Evolutionary conservation across 1,140 invertebrate genomes (phyloP), one percentile per base, ranked within the genome.

Genomic region (Hyposmocoma kahamanoa): DNA sequence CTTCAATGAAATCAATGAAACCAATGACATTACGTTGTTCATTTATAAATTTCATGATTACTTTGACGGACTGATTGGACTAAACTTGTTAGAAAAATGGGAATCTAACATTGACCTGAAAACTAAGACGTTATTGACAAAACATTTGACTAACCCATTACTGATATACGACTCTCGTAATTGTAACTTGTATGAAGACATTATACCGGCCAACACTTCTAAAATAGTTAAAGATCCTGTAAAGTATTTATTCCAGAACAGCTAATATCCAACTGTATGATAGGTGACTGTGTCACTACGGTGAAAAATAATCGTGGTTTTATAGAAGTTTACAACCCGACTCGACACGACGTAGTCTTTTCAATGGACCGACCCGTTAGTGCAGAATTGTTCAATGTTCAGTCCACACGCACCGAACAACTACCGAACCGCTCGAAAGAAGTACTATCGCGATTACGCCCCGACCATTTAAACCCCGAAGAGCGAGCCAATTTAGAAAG

Each of bases 21-120:
- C 6, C 13, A 20, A 13, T 17, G 19, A 42, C 13, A 20, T 42
- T 20, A 42, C 19, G 17, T 42, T 22, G 9, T 42, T 19, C 19
- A 42, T 42, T 42, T 42, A 42, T 17, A 20, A 42, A 42, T 42
- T 42, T 20, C 17, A 42, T 42, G 20, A 42, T 17, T 42, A 42
- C 21, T 42, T 42, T 20, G 39, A 42, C 20, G 39, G 39, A 19
- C 21, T 42, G 8, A 42, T 42, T 42, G 39, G 20, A 4, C 21
- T 9, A 6, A 20, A 20, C 21, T 22, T 42, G 10, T 20, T 42
- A 8, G 17, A 42, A 6, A 42, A 42, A 42, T 20, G 13, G 19
- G 20, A 42, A 20, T 42, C 39, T 10, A 42, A 21, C 21, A 42
- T 42, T 20, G 39, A 42, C 21, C 20, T 42, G 6, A 42, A 42